Evolutionary conservation across 2,888 invertebrate genomes (phyloP), one percentile per base, ranked within the genome.

Genomic region (Drosophila setosimentum): DNA sequence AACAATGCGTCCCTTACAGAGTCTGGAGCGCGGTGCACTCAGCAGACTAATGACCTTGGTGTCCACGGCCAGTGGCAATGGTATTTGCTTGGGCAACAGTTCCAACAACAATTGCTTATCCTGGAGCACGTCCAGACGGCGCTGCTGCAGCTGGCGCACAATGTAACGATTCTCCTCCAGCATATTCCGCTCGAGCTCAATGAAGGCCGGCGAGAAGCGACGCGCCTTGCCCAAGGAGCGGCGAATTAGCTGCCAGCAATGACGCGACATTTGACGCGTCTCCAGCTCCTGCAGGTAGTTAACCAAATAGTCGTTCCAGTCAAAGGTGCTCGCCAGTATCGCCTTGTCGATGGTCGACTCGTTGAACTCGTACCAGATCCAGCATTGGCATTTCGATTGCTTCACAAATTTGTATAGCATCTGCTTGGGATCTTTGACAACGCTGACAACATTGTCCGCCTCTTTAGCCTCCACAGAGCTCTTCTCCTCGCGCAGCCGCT

Each of bases 301-400:
- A 0, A 11, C 13, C 16, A 83, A 48, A 7, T 63, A 79, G 29
- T 60, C 69, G 32, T 61, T 35, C 37, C 79, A 49, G 30, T 76
- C 71, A 29, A 75, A 85, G 35, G 50, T 33, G 11, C 60, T 58
- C 7, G 24, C 33, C 29, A 76, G 54, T 7, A 84, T 71, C 8
- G 78, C 37, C 8, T 66, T 61, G 24, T 84, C 83, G 18, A 87
- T 37, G 0, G 55, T 57, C 2, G 83, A 84, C 7, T 85, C 79
- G 1, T 73, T 57, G 30, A 85, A 85, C 73, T 85, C 84, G 33
- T 67, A 73, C 79, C 79, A 85, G 18, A 87, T 64, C 84, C 88
- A 85, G 7, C 74, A 76, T 27, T 76, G 76, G 2, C 79, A 68
- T 32, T 51, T 18, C 0, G 68, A 30, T 1, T 60, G 48, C 45